Conservation (phyloP, 2,888 invertebrate genomes). For the Aphodius sticticus region DNA sequence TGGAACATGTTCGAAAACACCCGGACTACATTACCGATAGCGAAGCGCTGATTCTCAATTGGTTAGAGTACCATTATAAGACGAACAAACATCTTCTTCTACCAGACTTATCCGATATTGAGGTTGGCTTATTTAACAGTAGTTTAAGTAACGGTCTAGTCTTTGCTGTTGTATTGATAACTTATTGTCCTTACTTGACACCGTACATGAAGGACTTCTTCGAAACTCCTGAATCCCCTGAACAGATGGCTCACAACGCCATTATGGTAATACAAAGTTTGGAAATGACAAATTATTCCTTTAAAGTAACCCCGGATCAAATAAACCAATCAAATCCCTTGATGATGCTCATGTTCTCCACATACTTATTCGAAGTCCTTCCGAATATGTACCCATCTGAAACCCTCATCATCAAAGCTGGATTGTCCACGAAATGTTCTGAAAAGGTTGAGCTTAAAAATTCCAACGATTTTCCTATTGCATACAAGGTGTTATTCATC, state of each 20-base stretch:
- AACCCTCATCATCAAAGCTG: slow-evolving; percentile 60
- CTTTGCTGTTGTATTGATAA: slow-evolving; percentile 64
- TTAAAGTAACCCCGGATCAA: slow-evolving; percentile 64
- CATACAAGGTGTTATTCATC: slow-evolving; percentile 50
- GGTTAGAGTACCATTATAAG: slow-evolving; percentile 59
- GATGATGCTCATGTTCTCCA: slow-evolving; percentile 67
- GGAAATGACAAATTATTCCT: slow-evolving; percentile 64
- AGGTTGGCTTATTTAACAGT: slow-evolving; percentile 10
- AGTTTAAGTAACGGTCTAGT: slow-evolving; percentile 63
- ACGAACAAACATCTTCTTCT: slow-evolving; percentile 45
- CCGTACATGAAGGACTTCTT: slow-evolving; percentile 61
- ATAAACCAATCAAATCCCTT: slow-evolving; percentile 65
- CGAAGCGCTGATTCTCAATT: slow-evolving; percentile 57
- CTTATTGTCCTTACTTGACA: slow-evolving; percentile 67
- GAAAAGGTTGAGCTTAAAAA: slow-evolving; percentile 60
- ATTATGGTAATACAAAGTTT: slow-evolving; percentile 65
- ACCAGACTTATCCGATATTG: not conserved
- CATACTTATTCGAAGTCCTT: slow-evolving; percentile 63
- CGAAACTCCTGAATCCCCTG: slow-evolving; percentile 53
- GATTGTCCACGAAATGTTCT: slow-evolving; percentile 59
- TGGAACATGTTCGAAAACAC: slow-evolving; percentile 11
- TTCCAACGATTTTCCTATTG: slow-evolving; percentile 42
- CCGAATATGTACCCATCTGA: slow-evolving; percentile 64
- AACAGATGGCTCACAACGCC: slow-evolving; percentile 67
- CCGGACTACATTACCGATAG: slow-evolving; percentile 28